Conservation (phyloP, 2,888 invertebrate species). For the Lithophane semibrunnea region DNA sequence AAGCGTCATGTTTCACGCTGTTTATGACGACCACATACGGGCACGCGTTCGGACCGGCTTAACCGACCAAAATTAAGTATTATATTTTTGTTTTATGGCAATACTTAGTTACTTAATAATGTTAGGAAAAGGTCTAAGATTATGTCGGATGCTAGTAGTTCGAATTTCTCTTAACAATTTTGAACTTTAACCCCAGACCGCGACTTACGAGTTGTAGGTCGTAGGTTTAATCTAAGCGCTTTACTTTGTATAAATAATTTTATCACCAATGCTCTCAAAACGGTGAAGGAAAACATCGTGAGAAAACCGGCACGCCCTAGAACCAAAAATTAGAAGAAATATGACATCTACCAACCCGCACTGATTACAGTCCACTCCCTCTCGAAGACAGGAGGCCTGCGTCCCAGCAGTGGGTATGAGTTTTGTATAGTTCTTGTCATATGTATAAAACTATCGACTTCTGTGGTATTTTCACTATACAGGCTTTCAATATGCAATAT, state of each 20-base stretch:
- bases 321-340: too few relatives aligned
- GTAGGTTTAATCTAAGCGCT: too few relatives aligned
- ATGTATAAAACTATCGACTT: background rate
- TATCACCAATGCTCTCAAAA: too few relatives aligned
- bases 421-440: background rate
- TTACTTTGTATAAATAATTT: too few relatives aligned
- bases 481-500: background rate
- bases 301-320: too few relatives aligned
- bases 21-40: conserved; percentile 82
- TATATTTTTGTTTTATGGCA: background rate
- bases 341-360: too few relatives aligned
- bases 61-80: conserved; percentile 27
- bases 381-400: too few relatives aligned
- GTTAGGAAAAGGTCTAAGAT: background rate
- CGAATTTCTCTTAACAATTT: background rate
- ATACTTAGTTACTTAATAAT: background rate
- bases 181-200: background rate
- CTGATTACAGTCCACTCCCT: too few relatives aligned
- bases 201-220: too few relatives aligned
- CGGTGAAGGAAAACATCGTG: too few relatives aligned
- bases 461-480: background rate
- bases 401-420: background rate
- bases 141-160: background rate
- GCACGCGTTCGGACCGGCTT: conserved; percentile 58
- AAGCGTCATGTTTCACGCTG: conserved; percentile 87